These are phyloP conservation scores for Vulpes ferrilata DNA, from an alignment of 2,113 vertebrate species.

Conservation along the genomic window DNA sequence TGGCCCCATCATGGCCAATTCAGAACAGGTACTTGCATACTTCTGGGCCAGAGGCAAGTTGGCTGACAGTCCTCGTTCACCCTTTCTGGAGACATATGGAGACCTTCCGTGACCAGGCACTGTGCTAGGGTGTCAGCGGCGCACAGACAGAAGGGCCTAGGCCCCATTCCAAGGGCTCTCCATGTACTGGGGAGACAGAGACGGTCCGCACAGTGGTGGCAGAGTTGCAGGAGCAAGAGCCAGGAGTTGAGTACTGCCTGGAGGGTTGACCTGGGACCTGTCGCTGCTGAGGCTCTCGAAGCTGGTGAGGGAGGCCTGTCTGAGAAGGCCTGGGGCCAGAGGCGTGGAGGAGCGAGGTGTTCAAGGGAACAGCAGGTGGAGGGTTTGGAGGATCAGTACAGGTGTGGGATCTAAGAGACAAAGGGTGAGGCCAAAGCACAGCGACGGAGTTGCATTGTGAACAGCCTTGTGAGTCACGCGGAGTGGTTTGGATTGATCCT, in stretches of 20 bases:
- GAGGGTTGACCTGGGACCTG: neutral
- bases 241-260: neutral
- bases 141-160: neutral
- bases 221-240: neutral
- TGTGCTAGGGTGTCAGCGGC: neutral
- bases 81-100: neutral
- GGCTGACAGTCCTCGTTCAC: neutral
- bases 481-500: neutral
- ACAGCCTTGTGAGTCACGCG: neutral
- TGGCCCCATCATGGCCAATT: constrained; percentile 94
- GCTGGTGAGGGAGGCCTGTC: neutral
- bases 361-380: neutral
- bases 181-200: neutral
- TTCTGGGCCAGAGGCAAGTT: neutral
- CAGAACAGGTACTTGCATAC: constrained; percentile 93
- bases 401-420: neutral
- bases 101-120: neutral
- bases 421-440: neutral
- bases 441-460: neutral
- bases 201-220: neutral
- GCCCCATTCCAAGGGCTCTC: neutral
- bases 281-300: neutral
- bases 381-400: neutral
- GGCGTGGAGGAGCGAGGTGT: neutral
- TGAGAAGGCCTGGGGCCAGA: too few relatives aligned